Evolutionary conservation across 2,113 vertebrate genomes (phyloP), one percentile per base, ranked within the genome.

Genomic region (Anolis sagrei): DNA sequence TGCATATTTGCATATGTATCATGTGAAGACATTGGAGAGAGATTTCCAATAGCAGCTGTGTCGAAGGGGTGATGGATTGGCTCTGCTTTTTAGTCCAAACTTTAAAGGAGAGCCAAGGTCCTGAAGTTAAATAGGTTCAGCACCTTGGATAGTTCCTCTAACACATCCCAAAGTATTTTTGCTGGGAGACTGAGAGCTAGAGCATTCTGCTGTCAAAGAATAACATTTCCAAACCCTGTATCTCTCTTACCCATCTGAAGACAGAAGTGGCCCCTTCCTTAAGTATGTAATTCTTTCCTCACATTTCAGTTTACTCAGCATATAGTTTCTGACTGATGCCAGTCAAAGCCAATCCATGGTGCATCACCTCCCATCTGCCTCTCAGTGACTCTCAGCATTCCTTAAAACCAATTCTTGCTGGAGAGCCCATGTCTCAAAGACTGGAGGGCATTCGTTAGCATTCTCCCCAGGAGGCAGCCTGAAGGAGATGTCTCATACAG

Each of bases 381-480:
- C 64, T n/a, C 36, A 44, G 29, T 51, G 58, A 76, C 58, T 76
- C 3, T 1, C 36, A 11, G 27, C 16, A 23, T 62, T 74, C 51
- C 27, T 62, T 75, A 83, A 74, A 76, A 49, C 39, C 82, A 84
- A 5, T 44, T 36, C 14, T 54, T 48, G 25, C 74, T 49, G 13
- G 36, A 62, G 21, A 5, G 61, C 29, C 4, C 61, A 76, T 27
- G 6, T 83, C 39, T 19, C 72, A 48, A 83, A 64, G 1, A n/a
- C 61, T 51, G 61, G 39, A 68, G 62, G 74, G 62, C 58, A 76
- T 77, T 77, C 34, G 29, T 76, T 84, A 48, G 49, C 73, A 64
- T 32, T 76, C 51, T 64, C 39, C 36, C 82, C 73, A 66, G 82
- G 82, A 76, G 73, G n/a, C 10, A 34, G 23, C 83, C 62, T 84